phyloP scores from a whole-genome alignment of 2,888 invertebrate species.

The Keiferia lycopersicella region DNA sequence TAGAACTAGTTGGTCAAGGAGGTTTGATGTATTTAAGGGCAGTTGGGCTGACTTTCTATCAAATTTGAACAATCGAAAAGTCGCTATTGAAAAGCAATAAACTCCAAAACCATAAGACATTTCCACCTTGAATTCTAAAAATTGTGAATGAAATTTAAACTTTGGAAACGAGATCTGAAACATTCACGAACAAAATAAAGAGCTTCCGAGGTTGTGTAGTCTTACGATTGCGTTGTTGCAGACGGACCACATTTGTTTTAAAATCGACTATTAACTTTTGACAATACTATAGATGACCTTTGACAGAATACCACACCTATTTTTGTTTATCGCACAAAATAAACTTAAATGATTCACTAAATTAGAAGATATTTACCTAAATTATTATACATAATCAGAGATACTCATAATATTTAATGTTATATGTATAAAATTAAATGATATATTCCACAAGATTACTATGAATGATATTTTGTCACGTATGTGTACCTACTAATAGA shows the following conservation, averaged over 20 bases:
- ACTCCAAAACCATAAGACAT: background rate
- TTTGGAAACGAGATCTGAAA: slow-evolving; percentile 11
- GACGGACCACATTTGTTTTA: slow-evolving; percentile 31
- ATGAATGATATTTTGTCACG: slow-evolving; percentile 56
- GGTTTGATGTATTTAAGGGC: too few species aligned
- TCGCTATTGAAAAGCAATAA: background rate
- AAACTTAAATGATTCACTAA: slow-evolving; percentile 39
- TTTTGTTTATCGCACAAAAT: slow-evolving; percentile 71
- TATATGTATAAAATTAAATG: slow-evolving; percentile 55
- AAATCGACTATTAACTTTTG: slow-evolving; percentile 60
- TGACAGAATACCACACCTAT: slow-evolving; percentile 58
- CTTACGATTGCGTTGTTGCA: slow-evolving; percentile 55
- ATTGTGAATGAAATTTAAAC: slow-evolving; percentile 22
- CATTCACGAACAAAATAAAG: slow-evolving; percentile 36
- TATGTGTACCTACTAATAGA: slow-evolving; percentile 47
- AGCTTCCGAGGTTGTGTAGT: slow-evolving; percentile 77
- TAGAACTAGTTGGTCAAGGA: background rate
- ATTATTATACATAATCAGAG: slow-evolving; percentile 45
- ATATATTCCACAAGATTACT: slow-evolving; percentile 64
- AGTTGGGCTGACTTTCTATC: too few species aligned
- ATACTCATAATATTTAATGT: slow-evolving; percentile 51
- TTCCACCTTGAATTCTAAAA: background rate
- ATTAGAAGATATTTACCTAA: slow-evolving; percentile 47
- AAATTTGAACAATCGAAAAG: too few species aligned
- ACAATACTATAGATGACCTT: slow-evolving; percentile 69